Evolutionary conservation across 2,797 vertebrate species (phyloP), one percentile per base, ranked within the genome.

Genomic region (Falco cherrug): DNA sequence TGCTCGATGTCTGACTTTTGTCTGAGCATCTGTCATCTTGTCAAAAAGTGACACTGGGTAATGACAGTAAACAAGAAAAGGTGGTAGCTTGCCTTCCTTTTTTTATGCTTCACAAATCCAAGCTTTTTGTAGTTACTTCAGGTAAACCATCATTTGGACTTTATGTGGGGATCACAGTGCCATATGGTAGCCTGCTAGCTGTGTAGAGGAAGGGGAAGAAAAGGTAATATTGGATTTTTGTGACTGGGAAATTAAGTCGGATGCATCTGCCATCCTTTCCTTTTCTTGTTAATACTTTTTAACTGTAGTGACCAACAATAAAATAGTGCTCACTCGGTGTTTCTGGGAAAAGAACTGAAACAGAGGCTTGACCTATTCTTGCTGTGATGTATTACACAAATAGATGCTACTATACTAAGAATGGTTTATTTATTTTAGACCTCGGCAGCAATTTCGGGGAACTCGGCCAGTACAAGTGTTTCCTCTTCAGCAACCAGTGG

Each of bases 401-500:
- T 48, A 78, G 43, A 48, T 85, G 43, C 89, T 71, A 18, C 76
- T 97, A 78, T 96, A 90, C 59, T 85, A 90, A 84, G 74, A 79
- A 76, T 80, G 84, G 39, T 89, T 88, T 94, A 35, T 89, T 92
- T 96, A 48, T 93, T 98, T 88, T 97, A 99, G 99, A 96, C 98
- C 33, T 98, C 99, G 33, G 97, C 99, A 24, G 97, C 97, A 41
- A 89, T 98, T 82, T 99, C 99, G 16, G 98, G 98, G 91, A 99
- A 98, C 94, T 98, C 99, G 22, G 98, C 99, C 95, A 97, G 94
- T 96, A 97, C 98, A 90, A 98, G 93, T 54, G 97, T 98, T 83
- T 98, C 99, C 60, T 98, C 98, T 73, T 98, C 99, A 47, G 98
- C 98, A 57, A 97, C 98, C 48, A 99, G 99, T 80, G 99, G 99